Evolutionary conservation across 2,113 vertebrate genomes (phyloP), one percentile per base, ranked within the genome.

Genomic region (Platysternon megacephalum): DNA sequence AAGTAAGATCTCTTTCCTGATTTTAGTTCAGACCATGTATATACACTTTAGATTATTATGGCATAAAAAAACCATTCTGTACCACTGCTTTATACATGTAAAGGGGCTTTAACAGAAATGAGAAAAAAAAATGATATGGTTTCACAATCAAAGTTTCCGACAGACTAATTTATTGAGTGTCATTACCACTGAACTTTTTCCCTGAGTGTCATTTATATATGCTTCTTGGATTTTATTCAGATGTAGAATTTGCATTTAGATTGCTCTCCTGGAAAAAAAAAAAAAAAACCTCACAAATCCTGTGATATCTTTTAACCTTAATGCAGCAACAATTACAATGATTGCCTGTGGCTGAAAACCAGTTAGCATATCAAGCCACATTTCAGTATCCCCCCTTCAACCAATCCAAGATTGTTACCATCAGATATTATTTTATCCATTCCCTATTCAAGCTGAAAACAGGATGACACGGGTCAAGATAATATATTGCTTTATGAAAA

Each of bases 161-260:
- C 46, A 93, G 61, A 79, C 51, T 81, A 92, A 92, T 53, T 95
- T 89, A 44, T 29, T 10, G 84, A 83, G 78, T 92, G 55, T 94
- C 91, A 88, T 94, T 2, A 11, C 11, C 51, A 80, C 17, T 61
- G 80, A 61, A 16, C 51, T 84, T 81, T 88, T 85, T 84, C 8
- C 58, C 87, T 22, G 84, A 89, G 42, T 24, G 8, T 94, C 87
- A 90, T 94, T 96, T 94, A 91, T 90, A 89, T 9, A 28, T 61
- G 88, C 51, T 93, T 80, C 84, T 89, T 91, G 35, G 39, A 92
- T 97, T 90, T 97, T 93, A 95, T 97, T 94, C 94, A 97, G 93
- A 94, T 96, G 79, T 76, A 92, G 82, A 97, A 98, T 97, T 98
- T 97, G 90, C 97, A 97, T 98, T 97, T 98, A 96, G 93, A 97